Evolutionary conservation across 2,888 invertebrate species (phyloP).

Genomic region (Eurytoma californica): DNA sequence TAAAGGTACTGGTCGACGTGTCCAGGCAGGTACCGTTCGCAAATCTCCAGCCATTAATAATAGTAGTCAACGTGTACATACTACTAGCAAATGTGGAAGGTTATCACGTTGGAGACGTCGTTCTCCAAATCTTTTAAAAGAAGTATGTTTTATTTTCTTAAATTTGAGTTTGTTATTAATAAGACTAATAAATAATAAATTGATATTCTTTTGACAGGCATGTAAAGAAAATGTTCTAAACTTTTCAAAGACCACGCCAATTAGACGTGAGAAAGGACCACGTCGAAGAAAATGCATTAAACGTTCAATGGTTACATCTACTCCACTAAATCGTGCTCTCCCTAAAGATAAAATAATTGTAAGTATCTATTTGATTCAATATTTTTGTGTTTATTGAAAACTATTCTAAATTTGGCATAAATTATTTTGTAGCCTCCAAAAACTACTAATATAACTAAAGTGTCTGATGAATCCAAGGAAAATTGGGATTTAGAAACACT

Average conservation of each 20-base stretch:
- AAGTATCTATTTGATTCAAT: constrained; percentile 50
- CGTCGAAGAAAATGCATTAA: constrained; percentile 73
- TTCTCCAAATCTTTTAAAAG: constrained; percentile 70
- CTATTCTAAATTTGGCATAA: neutral
- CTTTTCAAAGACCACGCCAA: constrained; percentile 70
- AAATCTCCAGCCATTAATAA: constrained; percentile 69
- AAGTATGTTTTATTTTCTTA: constrained; percentile 61
- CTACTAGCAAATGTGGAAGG: constrained; percentile 69
- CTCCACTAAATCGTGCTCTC: constrained; percentile 68
- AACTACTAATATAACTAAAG: constrained; percentile 61
- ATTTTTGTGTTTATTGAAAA: neutral
- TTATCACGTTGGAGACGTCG: constrained; percentile 70
- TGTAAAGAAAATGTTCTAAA: constrained; percentile 74
- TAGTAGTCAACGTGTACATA: constrained; percentile 67
- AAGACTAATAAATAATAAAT: constrained; percentile 50
- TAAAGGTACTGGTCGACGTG: constrained; percentile 65
- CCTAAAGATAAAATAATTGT: constrained; percentile 69
- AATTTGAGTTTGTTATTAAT: constrained; percentile 33
- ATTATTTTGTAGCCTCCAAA: constrained; percentile 63
- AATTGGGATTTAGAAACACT: constrained; percentile 69
- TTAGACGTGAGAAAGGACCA: constrained; percentile 69
- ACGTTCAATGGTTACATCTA: constrained; percentile 72
- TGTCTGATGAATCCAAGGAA: constrained; percentile 72
- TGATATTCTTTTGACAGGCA: constrained; percentile 64
- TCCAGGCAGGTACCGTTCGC: constrained; percentile 67